Evolutionary conservation across 2,797 vertebrate genomes (phyloP).

Genomic region (Gymnocypris eckloni): DNA sequence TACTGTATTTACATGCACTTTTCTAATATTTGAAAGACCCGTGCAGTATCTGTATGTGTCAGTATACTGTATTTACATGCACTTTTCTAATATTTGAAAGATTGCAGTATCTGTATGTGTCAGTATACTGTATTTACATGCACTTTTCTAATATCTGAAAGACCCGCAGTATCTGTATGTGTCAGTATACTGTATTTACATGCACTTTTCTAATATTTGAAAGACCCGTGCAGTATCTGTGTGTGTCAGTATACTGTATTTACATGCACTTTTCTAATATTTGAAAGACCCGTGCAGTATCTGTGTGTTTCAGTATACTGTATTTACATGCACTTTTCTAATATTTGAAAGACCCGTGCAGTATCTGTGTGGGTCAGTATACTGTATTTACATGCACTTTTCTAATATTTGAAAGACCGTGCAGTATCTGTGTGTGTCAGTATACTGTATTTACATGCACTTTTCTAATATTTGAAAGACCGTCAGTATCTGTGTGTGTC

Average conservation of each 20-base stretch:
- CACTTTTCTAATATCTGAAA: slow-evolving; percentile 31
- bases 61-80: too few species aligned
- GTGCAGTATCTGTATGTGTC: too few species aligned
- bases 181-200: neutral
- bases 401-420: neutral
- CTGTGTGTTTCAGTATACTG: neutral
- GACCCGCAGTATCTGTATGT: neutral
- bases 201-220: slow-evolving; percentile 24
- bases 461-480: slow-evolving; percentile 29
- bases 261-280: slow-evolving; percentile 8
- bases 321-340: slow-evolving; percentile 9
- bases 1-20: too few species aligned
- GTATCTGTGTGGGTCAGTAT: neutral
- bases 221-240: neutral
- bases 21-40: too few species aligned
- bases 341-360: neutral
- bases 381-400: neutral
- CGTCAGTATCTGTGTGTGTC: neutral
- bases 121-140: neutral
- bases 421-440: neutral
- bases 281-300: neutral
- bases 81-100: slow-evolving; percentile 34
- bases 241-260: neutral
- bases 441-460: neutral
- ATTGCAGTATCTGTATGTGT: neutral